Conservation (phyloP, 2,888 invertebrate species). For the Adineta ricciae region DNA sequence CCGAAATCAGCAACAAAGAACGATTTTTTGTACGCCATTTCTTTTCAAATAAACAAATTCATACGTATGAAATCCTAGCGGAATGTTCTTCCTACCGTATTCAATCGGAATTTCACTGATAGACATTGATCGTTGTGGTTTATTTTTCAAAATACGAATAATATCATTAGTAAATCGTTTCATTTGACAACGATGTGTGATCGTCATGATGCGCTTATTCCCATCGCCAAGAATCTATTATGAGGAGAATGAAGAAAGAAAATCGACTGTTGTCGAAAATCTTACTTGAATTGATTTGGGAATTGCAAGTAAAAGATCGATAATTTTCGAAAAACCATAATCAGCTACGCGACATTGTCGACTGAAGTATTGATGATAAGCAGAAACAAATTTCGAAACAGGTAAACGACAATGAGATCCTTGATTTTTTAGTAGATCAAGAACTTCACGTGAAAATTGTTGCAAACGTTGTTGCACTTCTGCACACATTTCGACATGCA, state of each 20-base stretch:
- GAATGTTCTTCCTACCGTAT: conserved; percentile 51
- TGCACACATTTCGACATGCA: conserved; percentile 8
- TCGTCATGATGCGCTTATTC: conserved; percentile 21
- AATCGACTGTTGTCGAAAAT: too few relatives aligned
- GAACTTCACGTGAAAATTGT: conserved; percentile 70
- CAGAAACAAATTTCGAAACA: conserved; percentile 30
- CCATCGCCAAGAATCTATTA: conserved; percentile 26
- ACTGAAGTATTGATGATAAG: conserved; percentile 33
- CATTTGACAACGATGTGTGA: conserved; percentile 32
- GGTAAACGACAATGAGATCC: conserved; percentile 57
- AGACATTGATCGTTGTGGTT: conserved; percentile 63
- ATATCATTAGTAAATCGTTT: conserved; percentile 59
- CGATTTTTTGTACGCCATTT: conserved; percentile 49
- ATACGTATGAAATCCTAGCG: too few relatives aligned
- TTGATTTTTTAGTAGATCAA: conserved; percentile 70
- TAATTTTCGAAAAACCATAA: conserved; percentile 33
- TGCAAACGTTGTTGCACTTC: conserved; percentile 50
- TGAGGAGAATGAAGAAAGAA: too few relatives aligned
- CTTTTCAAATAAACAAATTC: neutral
- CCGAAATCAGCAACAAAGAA: conserved; percentile 77
- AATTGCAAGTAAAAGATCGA: conserved; percentile 30
- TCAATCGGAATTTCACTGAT: conserved; percentile 63
- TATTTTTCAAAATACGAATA: conserved; percentile 70
- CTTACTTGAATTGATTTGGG: conserved; percentile 32
- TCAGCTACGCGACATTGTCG: conserved; percentile 34